A percentile compares a stretch with the other conserved stretches of the same genome.
These are phyloP conservation scores for Beroe forskalii DNA, from an alignment of 37 sponge, comb jelly and placozoan genomes.

Conservation along the genomic window DNA sequence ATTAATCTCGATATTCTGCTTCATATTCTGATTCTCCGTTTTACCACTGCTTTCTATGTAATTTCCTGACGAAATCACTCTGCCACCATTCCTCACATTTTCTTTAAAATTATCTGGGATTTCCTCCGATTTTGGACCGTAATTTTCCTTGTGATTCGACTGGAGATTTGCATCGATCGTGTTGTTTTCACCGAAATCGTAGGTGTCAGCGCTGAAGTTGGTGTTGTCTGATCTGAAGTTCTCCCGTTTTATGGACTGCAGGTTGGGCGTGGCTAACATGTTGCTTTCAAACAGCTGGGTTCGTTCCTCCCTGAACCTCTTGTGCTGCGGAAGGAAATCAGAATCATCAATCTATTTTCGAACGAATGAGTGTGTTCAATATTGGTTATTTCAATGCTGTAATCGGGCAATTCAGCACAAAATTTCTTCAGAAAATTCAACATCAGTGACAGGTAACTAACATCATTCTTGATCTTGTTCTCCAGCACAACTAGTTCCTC, in stretches of 20 bases:
- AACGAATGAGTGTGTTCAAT: not conserved
- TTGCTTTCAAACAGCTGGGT: slow-evolving; percentile 62
- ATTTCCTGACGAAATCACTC: not conserved
- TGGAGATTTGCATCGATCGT: not conserved
- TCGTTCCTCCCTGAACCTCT: slow-evolving; percentile 49
- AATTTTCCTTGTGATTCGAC: not conserved
- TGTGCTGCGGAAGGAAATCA: not conserved
- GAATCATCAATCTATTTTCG: not conserved
- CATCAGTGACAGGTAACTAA: not conserved
- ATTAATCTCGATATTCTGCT: too few relatives aligned
- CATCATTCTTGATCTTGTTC: slow-evolving; percentile 45
- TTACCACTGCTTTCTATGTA: too few relatives aligned
- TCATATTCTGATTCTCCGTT: too few relatives aligned
- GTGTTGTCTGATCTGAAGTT: not conserved
- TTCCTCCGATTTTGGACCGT: not conserved
- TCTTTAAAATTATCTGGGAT: too few relatives aligned
- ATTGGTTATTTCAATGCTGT: not conserved
- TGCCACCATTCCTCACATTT: not conserved
- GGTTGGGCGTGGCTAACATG: slow-evolving; percentile 12
- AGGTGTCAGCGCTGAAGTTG: not conserved
- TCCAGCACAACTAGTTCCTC: not conserved
- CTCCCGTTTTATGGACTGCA: slow-evolving; percentile 30
- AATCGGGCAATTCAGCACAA: not conserved
- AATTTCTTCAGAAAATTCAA: not conserved
- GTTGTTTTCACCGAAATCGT: not conserved